Conservation (phyloP, 1,140 invertebrate species). For the Macrotrachela quadricornifera region DNA sequence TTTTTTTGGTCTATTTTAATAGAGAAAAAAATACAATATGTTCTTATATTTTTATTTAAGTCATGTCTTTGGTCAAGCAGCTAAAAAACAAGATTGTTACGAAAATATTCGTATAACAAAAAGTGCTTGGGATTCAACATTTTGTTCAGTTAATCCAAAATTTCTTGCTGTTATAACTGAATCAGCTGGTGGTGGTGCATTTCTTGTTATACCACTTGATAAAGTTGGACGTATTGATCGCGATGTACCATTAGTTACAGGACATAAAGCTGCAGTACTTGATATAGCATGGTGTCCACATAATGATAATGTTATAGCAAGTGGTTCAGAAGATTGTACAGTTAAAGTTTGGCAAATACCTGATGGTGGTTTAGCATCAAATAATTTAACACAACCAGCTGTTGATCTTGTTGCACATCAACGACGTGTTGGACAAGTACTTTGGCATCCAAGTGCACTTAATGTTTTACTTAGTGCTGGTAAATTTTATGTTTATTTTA, state of each 20-base stretch:
- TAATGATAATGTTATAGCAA: constrained; percentile 93
- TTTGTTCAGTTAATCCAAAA: constrained; percentile 96
- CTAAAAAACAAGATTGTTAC: constrained; percentile 94
- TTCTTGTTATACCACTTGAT: constrained; percentile 82
- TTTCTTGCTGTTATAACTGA: constrained; percentile 96
- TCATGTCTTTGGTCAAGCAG: constrained; percentile 84
- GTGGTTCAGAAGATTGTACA: constrained; percentile 88
- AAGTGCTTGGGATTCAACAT: constrained; percentile 91
- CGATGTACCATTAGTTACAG: constrained; percentile 78
- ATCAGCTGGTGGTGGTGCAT: constrained; percentile 89
- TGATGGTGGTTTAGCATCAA: constrained; percentile 52
- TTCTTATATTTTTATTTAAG: constrained; percentile 51
- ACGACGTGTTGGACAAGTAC: constrained; percentile 70
- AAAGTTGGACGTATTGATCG: constrained; percentile 85
- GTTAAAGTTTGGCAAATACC: constrained; percentile 97
- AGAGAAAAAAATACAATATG: constrained; percentile 55
- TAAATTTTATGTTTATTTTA: constrained; percentile 14
- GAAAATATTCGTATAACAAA: constrained; percentile 95
- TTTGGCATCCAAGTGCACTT: constrained; percentile 71
- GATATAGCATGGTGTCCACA: constrained; percentile 98
- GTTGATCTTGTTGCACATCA: constrained; percentile 76
- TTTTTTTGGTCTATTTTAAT: neutral
- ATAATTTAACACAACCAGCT: constrained; percentile 68
- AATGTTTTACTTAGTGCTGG: constrained; percentile 28
- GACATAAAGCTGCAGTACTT: constrained; percentile 88